These are phyloP conservation scores for Carpatolechia fugitivella DNA, from an alignment of 2,888 invertebrate genomes.

Conservation along the genomic window DNA sequence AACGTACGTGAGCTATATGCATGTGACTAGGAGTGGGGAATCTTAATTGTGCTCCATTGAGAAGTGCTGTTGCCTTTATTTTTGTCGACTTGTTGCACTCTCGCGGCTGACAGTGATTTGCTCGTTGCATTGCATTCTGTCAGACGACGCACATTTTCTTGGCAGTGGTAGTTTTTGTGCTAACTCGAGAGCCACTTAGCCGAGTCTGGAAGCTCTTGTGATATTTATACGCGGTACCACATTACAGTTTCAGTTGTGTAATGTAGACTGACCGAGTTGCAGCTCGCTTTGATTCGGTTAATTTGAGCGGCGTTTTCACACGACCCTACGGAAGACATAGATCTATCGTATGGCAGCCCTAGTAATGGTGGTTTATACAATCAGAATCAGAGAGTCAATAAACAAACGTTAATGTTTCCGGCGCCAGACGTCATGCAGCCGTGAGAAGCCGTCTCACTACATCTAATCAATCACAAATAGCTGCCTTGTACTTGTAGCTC, in stretches of 20 bases:
- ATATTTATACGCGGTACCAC: slow-evolving; percentile 24
- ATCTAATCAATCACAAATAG: slow-evolving; percentile 1
- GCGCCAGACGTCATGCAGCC: slow-evolving; percentile 34
- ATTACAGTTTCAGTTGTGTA: background rate
- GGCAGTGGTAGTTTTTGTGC: slow-evolving; percentile 44
- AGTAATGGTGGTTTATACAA: background rate
- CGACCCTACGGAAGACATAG: slow-evolving; percentile 1
- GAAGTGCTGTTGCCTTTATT: slow-evolving; percentile 66
- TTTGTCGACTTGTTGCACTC: slow-evolving; percentile 63
- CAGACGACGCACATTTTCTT: slow-evolving; percentile 36
- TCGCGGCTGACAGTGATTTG: slow-evolving; percentile 46
- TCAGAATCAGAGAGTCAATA: slow-evolving; percentile 21
- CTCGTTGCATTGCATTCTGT: slow-evolving; percentile 27
- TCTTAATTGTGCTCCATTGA: slow-evolving; percentile 75
- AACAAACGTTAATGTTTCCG: slow-evolving; percentile 26
- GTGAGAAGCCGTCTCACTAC: slow-evolving; percentile 29
- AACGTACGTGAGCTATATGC: slow-evolving; percentile 50
- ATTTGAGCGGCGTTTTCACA: background rate
- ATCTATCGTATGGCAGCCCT: background rate
- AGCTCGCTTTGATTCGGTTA: background rate
- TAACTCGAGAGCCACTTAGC: slow-evolving; percentile 24
- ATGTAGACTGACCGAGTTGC: background rate
- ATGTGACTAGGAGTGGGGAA: slow-evolving; percentile 53
- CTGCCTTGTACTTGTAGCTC: background rate
- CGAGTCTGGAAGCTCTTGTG: slow-evolving; percentile 27